Percentiles rank a stretch among this genome's conserved stretches.
phyloP scores from a whole-genome alignment of 2,797 vertebrate genomes.

The Characodon lateralis region DNA sequence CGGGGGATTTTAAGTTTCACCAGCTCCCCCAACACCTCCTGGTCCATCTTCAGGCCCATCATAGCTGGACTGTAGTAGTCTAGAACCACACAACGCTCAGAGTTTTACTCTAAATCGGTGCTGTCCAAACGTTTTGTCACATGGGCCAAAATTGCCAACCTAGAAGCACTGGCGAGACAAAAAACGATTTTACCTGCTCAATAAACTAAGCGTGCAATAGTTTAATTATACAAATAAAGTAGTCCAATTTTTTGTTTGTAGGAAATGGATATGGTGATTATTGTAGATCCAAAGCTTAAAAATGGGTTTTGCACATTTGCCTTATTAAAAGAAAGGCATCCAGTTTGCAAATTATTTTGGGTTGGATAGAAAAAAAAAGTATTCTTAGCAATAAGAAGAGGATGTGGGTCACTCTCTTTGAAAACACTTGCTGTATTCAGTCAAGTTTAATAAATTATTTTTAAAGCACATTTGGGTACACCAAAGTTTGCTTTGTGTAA shows the following conservation, averaged over 20 bases:
- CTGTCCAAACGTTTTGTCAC: not conserved
- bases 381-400: not conserved
- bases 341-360: not conserved
- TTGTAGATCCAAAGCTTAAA: not conserved
- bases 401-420: not conserved
- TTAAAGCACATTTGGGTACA: not conserved
- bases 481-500: not conserved
- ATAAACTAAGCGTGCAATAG: not conserved
- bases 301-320: not conserved
- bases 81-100: constrained; percentile 48
- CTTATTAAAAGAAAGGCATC: not conserved
- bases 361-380: not conserved
- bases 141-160: not conserved
- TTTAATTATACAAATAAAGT: not conserved
- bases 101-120: not conserved
- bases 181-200: not conserved
- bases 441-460: not conserved
- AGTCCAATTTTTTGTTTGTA: not conserved
- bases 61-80: constrained; percentile 94
- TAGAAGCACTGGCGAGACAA: not conserved
- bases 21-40: constrained; percentile 93
- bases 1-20: constrained; percentile 87
- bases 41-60: constrained; percentile 92
- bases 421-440: not conserved
- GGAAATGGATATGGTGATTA: not conserved